phyloP scores from a whole-genome alignment of 2,797 vertebrate genomes.

The Parotocinclus haroldoi region DNA sequence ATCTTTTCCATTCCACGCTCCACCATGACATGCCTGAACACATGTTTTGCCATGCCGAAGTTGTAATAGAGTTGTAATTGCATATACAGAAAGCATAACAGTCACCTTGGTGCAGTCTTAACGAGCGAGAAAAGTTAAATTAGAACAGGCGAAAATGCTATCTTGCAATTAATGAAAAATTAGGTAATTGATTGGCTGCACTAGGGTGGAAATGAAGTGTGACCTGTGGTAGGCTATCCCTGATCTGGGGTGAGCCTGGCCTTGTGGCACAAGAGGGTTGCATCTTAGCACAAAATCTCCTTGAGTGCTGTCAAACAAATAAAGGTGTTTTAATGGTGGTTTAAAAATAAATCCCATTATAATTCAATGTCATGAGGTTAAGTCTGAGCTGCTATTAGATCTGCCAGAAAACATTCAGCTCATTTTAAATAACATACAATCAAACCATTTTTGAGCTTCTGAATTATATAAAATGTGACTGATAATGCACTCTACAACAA shows the following conservation, averaged over 20 bases:
- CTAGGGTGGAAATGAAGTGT: constrained; percentile 45
- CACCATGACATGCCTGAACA: constrained; percentile 43
- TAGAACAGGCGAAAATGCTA: constrained; percentile 35
- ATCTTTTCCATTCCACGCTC: constrained; percentile 32
- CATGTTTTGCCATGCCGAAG: constrained; percentile 43
- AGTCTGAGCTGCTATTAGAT: constrained; percentile 39
- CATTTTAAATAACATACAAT: constrained; percentile 21
- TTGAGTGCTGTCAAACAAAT: constrained; percentile 46
- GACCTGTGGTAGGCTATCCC: constrained; percentile 35
- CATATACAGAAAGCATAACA: constrained; percentile 52
- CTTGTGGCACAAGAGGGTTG: constrained; percentile 35
- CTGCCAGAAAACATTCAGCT: constrained; percentile 47
- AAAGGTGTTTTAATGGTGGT: constrained; percentile 54
- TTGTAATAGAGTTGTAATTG: constrained; percentile 55
- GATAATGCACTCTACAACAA: neutral
- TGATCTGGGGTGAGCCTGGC: constrained; percentile 33
- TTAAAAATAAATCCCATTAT: constrained; percentile 58
- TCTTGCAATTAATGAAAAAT: constrained; percentile 54
- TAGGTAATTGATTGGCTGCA: constrained; percentile 51
- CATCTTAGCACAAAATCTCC: constrained; percentile 44
- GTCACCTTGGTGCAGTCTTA: constrained; percentile 52
- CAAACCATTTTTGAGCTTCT: neutral
- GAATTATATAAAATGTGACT: neutral
- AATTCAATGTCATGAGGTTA: constrained; percentile 47
- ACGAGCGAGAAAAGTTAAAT: constrained; percentile 23